Evolutionary conservation across 2,888 invertebrate species (phyloP).

Genomic region (Onthophagus sagittarius): DNA sequence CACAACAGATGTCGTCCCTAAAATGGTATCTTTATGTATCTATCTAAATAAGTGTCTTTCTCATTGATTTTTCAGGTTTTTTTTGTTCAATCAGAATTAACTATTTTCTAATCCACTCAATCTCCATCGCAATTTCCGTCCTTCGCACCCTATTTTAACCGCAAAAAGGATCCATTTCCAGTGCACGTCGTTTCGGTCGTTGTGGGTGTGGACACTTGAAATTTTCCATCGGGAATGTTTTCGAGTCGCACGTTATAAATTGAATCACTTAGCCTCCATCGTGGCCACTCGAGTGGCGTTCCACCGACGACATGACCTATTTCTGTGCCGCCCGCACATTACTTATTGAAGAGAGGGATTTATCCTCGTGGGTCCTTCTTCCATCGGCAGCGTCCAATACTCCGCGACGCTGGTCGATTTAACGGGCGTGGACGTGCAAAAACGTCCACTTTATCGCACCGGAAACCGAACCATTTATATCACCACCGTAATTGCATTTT

Average conservation of each 20-base stretch:
- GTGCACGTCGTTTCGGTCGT: not conserved
- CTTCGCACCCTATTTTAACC: not conserved
- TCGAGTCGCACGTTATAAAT: constrained; percentile 5
- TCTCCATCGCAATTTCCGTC: not conserved
- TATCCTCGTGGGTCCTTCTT: not conserved
- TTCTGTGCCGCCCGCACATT: constrained; percentile 2
- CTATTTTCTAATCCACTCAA: no score
- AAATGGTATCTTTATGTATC: no score
- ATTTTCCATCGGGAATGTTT: not conserved
- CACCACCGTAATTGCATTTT: constrained; percentile 6
- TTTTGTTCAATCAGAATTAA: no score
- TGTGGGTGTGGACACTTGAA: not conserved
- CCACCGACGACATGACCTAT: constrained; percentile 7
- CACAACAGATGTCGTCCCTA: not conserved
- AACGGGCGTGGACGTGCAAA: constrained; percentile 14
- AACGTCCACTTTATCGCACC: not conserved
- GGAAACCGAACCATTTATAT: not conserved
- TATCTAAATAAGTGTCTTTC: no score
- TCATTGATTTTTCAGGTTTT: no score
- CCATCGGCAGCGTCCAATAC: not conserved
- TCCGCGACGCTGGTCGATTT: not conserved
- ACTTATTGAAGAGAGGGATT: constrained; percentile 1
- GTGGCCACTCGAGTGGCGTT: constrained; percentile 3
- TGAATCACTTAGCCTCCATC: constrained; percentile 12
- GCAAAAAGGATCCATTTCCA: not conserved